phyloP scores from a whole-genome alignment of 2,888 invertebrate genomes.

The Tipula helvola region DNA sequence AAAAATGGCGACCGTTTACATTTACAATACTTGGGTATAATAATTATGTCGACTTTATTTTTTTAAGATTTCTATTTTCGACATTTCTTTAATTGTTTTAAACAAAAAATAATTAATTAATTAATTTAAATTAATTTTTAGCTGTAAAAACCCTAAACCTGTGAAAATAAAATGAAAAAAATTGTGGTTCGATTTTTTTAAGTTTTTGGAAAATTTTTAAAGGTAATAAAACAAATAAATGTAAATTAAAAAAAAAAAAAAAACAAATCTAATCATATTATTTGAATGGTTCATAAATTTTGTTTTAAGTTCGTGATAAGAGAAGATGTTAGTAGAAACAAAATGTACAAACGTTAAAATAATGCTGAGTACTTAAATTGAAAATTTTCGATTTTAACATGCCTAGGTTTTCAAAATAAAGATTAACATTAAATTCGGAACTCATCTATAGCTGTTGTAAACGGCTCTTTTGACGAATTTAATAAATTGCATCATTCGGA shows the following conservation, averaged over 20 bases:
- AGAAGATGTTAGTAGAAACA: too few relatives aligned
- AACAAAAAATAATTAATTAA: background rate
- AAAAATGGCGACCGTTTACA: background rate
- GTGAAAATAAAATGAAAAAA: constrained; percentile 20
- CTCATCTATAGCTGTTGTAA: too few relatives aligned
- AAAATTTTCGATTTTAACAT: too few relatives aligned
- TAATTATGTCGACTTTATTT: background rate
- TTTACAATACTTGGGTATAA: background rate
- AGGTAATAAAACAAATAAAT: background rate
- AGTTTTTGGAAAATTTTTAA: constrained; percentile 9
- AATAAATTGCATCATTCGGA: too few relatives aligned
- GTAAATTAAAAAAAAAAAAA: constrained; percentile 12
- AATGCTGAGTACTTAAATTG: too few relatives aligned
- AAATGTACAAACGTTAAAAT: too few relatives aligned
- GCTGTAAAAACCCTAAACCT: constrained; percentile 24
- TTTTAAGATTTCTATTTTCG: constrained; percentile 11
- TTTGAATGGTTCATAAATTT: background rate
- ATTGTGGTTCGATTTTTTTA: constrained; percentile 8
- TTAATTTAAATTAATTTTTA: constrained; percentile 20
- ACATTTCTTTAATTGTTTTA: constrained; percentile 13
- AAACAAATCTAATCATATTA: background rate
- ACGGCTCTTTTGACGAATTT: too few relatives aligned
- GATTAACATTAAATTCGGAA: too few relatives aligned
- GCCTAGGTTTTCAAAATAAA: too few relatives aligned
- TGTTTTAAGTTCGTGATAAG: too few relatives aligned